Evolutionary conservation across 2,113 vertebrate species (phyloP).

Genomic region (Pseudopipra pipra): DNA sequence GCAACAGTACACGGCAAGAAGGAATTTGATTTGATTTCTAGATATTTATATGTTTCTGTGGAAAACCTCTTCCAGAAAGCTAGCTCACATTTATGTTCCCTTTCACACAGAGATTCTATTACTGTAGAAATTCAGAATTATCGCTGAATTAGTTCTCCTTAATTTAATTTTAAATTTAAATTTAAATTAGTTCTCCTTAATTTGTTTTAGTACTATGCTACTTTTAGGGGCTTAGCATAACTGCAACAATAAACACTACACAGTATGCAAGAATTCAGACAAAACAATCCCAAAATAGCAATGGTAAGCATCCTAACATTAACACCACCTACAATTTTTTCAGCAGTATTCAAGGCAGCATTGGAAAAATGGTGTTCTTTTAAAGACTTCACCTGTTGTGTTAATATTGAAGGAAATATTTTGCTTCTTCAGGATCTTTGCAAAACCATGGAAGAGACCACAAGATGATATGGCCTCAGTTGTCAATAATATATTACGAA

Average conservation of each 20-base stretch:
- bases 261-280: not conserved
- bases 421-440: not conserved
- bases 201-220: not conserved
- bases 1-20: not conserved
- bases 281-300: slow-evolving; percentile 1
- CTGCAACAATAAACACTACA: not conserved
- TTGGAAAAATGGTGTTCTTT: not conserved
- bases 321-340: not conserved
- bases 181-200: not conserved
- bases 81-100: not conserved
- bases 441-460: not conserved
- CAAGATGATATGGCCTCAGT: not conserved
- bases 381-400: not conserved
- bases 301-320: not conserved
- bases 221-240: not conserved
- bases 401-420: not conserved
- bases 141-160: not conserved
- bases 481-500: not conserved
- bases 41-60: not conserved
- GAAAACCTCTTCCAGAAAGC: not conserved
- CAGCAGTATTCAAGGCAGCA: not conserved
- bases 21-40: not conserved
- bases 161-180: not conserved
- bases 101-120: not conserved
- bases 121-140: not conserved